Evolutionary conservation across 2,113 vertebrate genomes (phyloP).

Genomic region (Oxyruncus cristatus): DNA sequence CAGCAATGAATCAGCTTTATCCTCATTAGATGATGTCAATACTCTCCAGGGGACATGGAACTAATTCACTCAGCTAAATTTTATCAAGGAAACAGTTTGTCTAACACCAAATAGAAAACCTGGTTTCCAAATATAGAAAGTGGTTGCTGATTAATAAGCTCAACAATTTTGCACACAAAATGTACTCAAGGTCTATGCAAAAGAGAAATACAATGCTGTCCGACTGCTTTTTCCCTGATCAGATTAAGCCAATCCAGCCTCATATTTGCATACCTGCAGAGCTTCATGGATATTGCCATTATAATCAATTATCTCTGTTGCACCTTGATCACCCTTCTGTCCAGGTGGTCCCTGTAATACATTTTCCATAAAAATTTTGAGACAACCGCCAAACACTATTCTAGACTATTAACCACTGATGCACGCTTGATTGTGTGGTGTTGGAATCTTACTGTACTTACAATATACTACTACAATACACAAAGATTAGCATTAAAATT

Average conservation of each 20-base stretch:
- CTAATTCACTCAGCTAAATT: conserved; percentile 16
- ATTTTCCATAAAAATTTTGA: background rate
- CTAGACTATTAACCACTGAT: background rate
- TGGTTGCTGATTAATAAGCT: background rate
- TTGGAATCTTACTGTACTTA: background rate
- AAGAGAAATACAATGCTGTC: background rate
- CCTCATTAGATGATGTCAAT: conserved; percentile 23
- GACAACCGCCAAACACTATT: background rate
- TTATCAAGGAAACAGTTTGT: conserved; percentile 13
- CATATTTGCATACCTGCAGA: conserved; percentile 83
- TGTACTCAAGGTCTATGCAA: background rate
- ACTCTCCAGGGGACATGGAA: background rate
- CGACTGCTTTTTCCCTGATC: background rate
- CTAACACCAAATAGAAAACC: conserved; percentile 9
- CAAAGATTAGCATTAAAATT: background rate
- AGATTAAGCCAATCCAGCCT: background rate
- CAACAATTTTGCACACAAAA: background rate
- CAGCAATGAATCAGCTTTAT: background rate
- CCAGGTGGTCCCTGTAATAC: conserved; percentile 89
- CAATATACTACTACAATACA: background rate
- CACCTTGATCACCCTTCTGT: conserved; percentile 94
- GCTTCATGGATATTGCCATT: conserved; percentile 98
- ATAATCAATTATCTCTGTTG: conserved; percentile 98
- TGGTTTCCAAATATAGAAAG: conserved; percentile 32
- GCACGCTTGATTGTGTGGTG: background rate